Percentiles rank a stretch among this genome's conserved stretches.
These are phyloP conservation scores for Myrmophylax atrothorax DNA, from an alignment of 2,113 vertebrate genomes.

Conservation along the genomic window DNA sequence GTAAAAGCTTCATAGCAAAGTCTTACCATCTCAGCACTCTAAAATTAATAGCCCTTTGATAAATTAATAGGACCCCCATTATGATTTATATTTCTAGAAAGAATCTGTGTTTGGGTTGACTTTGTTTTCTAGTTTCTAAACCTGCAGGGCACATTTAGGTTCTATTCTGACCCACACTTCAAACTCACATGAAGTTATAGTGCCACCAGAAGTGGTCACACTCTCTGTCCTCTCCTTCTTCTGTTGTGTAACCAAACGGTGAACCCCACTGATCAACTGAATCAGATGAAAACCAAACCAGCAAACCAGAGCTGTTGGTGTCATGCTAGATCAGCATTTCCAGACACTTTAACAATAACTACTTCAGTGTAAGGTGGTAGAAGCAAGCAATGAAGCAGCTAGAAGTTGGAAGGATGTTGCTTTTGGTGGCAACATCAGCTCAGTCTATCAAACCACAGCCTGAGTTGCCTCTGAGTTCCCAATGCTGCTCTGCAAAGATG, in stretches of 20 bases:
- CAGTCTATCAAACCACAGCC: not conserved
- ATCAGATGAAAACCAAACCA: not conserved
- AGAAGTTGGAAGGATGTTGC: not conserved
- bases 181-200: not conserved
- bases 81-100: not conserved
- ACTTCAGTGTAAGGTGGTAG: not conserved
- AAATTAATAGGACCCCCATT: not conserved
- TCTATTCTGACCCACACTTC: not conserved
- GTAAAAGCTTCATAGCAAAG: not conserved
- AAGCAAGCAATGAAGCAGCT: not conserved
- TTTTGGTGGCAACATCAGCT: not conserved
- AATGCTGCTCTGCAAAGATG: not conserved
- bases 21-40: not conserved
- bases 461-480: not conserved
- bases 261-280: not conserved
- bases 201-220: not conserved
- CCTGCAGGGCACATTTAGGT: not conserved
- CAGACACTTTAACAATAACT: not conserved
- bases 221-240: not conserved
- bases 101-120: not conserved
- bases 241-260: not conserved
- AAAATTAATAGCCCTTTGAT: not conserved
- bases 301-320: accelerated
- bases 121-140: not conserved
- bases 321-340: not conserved